These are phyloP conservation scores for Agrochola circellaris DNA, from an alignment of 2,888 invertebrate species.

Conservation along the genomic window DNA sequence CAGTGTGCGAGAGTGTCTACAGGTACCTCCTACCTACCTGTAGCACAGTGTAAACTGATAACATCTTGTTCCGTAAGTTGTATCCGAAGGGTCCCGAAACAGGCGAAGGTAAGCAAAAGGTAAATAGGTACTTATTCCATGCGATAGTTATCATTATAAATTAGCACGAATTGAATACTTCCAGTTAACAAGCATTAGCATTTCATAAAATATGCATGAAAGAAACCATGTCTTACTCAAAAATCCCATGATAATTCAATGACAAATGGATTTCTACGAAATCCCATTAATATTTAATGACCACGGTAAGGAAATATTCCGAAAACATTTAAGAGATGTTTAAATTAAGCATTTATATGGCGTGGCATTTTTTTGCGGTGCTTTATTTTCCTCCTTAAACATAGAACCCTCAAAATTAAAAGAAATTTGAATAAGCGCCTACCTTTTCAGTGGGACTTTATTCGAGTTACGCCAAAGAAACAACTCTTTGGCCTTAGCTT, in stretches of 20 bases:
- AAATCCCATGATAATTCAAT: constrained; percentile 29
- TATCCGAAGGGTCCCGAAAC: background rate
- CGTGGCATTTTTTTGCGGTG: constrained; percentile 31
- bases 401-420: constrained; percentile 50
- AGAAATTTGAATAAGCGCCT: constrained; percentile 57
- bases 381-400: constrained; percentile 39
- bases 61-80: constrained; percentile 22
- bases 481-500: constrained; percentile 58
- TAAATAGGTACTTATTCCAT: background rate
- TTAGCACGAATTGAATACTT: constrained; percentile 1
- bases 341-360: constrained; percentile 52
- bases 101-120: background rate
- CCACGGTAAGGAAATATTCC: constrained; percentile 26
- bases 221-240: constrained; percentile 2
- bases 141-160: constrained; percentile 6
- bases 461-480: constrained; percentile 57
- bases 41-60: constrained; percentile 16
- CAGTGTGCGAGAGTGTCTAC: background rate
- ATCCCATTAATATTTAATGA: constrained; percentile 51
- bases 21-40: background rate
- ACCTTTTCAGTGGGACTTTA: constrained; percentile 50
- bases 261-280: constrained; percentile 20
- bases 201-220: constrained; percentile 20
- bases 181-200: constrained; percentile 14
- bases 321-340: constrained; percentile 47